Conservation (phyloP, 2,797 vertebrate species). For the Sparidentex hasta region DNA sequence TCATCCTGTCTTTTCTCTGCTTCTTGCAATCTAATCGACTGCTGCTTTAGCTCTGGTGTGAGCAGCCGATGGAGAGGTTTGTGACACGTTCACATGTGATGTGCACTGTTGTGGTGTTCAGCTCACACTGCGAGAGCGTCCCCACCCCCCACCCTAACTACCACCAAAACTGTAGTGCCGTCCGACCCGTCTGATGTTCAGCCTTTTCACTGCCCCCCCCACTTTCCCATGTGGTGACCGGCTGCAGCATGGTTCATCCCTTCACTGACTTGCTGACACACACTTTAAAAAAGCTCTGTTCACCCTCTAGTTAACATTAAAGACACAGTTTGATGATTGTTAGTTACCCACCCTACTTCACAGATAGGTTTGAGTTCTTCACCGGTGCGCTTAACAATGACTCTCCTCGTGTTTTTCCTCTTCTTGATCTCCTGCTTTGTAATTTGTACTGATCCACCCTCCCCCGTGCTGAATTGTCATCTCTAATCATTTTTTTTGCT, state of each 20-base stretch:
- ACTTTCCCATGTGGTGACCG: constrained; percentile 18
- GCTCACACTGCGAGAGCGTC: constrained; percentile 46
- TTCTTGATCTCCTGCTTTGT: constrained; percentile 16
- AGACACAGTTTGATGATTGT: not conserved
- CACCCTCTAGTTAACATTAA: not conserved
- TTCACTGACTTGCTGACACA: constrained; percentile 16
- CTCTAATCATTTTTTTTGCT: not conserved
- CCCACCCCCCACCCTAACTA: constrained; percentile 15
- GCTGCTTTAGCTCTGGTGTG: constrained; percentile 92
- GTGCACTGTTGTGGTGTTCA: constrained; percentile 59
- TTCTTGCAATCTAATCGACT: constrained; percentile 62
- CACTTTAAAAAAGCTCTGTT: not conserved
- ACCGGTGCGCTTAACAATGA: not conserved
- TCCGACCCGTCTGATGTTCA: constrained; percentile 41
- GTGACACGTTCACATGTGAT: constrained; percentile 74
- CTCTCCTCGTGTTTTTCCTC: constrained; percentile 19
- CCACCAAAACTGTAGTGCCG: constrained; percentile 57
- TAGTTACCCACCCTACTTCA: constrained; percentile 1
- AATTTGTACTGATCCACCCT: not conserved
- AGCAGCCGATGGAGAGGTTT: constrained; percentile 90
- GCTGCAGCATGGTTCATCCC: constrained; percentile 33
- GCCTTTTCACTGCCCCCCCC: constrained; percentile 9
- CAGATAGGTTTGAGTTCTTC: not conserved
- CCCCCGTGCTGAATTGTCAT: not conserved
- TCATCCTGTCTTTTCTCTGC: constrained; percentile 47